Base-by-base conservation (phyloP, 1,140 invertebrate species). In the Plutomurus gul region DNA sequence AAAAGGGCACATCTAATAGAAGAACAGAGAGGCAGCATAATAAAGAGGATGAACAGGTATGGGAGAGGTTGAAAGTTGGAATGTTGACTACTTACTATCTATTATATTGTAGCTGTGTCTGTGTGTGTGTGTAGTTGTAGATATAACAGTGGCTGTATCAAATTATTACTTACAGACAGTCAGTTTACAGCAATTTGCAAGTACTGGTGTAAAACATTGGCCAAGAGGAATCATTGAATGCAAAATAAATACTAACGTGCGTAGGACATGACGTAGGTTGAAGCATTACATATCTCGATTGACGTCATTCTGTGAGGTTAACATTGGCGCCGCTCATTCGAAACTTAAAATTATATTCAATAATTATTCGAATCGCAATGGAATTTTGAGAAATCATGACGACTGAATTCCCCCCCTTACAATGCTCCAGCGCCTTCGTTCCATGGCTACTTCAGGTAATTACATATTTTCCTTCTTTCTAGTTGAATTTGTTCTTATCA, bases 321-420 rank as follows among this genome's bases (percentile, higher is more conserved):
- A 65, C 27, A 51, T 30, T 65, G 56, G 56, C 56, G 56, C 56
- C 13, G 16, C 36, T 16, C 16, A 13, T 36, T 65, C 56, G 43
- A 65, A 65, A 65, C 56, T 30, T 65, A n/a, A 65, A 65, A 65
- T n/a, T 51, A 27, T 65, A 1, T 33, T 27, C 56, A 36, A 65
- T 33, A 30, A 27, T 33, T 33, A n/a, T 33, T 13, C 13, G n/a
- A n/a, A n/a, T 65, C 27, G 56, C 25, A 3, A 65, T 65, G 56
- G 56, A 65, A 65, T 65, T 65, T 27, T 33, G 27, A 65, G n/a
- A 65, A 65, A 65, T 65, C 27, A 72, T 40, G 18, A 72, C 25
- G 36, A 72, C 70, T 18, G 70, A 72, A 46, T 72, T 72, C 40
- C 70, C 70, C 39, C 70, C 70, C 40, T 43, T 72, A 40, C 70